Percentiles rank a stretch among this genome's conserved stretches.
Evolutionary conservation across 1,140 invertebrate genomes (phyloP).

Genomic region (Euura lappo): DNA sequence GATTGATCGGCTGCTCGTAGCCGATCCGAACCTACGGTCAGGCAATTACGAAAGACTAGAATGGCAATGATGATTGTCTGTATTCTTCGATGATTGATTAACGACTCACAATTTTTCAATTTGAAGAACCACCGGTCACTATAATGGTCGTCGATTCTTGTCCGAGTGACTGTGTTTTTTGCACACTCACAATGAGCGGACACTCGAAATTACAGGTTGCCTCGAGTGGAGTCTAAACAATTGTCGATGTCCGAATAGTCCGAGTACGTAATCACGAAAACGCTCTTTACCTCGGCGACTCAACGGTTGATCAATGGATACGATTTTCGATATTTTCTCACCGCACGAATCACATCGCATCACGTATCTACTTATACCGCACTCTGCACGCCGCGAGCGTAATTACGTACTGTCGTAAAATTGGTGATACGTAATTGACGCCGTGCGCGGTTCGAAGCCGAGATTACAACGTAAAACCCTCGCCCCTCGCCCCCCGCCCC

Average conservation of each 20-base stretch:
- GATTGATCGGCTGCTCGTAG: too few species aligned
- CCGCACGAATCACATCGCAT: background rate
- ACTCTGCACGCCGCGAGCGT: background rate
- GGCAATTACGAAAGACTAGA: too few species aligned
- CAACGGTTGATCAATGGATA: background rate
- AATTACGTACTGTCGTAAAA: slow-evolving; percentile 3
- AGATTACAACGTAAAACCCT: background rate
- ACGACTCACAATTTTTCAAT: too few species aligned
- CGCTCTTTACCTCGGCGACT: background rate
- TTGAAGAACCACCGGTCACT: background rate
- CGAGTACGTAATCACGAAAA: background rate
- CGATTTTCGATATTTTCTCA: background rate
- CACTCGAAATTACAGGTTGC: too few species aligned
- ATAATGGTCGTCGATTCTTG: background rate
- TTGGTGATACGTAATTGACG: background rate
- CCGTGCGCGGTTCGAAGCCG: background rate
- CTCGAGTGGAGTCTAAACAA: too few species aligned
- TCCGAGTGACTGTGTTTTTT: background rate
- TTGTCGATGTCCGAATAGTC: too few species aligned
- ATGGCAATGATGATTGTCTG: too few species aligned
- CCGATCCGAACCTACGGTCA: too few species aligned
- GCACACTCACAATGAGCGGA: too few species aligned
- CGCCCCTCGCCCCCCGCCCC: too few species aligned
- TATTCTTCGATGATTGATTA: too few species aligned
- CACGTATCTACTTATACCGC: background rate